Percentiles rank a stretch among this genome's conserved stretches.
phyloP scores from a whole-genome alignment of 2,888 invertebrate genomes.

The Linyphia triangularis region DNA sequence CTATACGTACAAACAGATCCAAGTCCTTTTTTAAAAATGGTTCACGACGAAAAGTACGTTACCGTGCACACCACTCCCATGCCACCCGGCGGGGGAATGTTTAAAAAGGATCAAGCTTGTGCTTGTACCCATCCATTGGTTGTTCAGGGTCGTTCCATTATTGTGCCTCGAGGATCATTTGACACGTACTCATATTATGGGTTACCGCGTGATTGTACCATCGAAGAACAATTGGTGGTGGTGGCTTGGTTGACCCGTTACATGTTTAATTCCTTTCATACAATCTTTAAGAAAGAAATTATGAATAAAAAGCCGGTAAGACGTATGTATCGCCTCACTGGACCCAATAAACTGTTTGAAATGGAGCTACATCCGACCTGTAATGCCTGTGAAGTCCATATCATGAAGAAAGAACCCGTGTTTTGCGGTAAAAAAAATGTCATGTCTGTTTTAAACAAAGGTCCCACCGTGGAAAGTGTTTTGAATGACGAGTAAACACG shows the following conservation, averaged over 20 bases:
- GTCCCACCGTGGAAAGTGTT: slow-evolving; percentile 39
- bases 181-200: neutral
- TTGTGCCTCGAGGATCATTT: neutral
- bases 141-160: neutral
- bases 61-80: neutral
- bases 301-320: too few relatives aligned
- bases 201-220: neutral
- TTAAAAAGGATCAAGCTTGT: neutral
- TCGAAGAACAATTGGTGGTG: neutral
- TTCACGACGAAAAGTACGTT: neutral
- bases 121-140: neutral
- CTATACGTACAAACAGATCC: neutral
- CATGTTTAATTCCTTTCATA: neutral
- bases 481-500: neutral
- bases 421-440: neutral
- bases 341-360: neutral
- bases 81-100: neutral
- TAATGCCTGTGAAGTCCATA: neutral
- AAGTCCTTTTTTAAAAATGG: neutral
- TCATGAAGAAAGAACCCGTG: neutral
- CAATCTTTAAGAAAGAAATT: too few relatives aligned
- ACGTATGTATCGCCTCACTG: too few relatives aligned
- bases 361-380: neutral
- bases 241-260: slow-evolving; percentile 8
- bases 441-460: slow-evolving; percentile 16